These are phyloP conservation scores for Papilio polyxenes DNA, from an alignment of 1,140 invertebrate genomes.

Conservation along the genomic window DNA sequence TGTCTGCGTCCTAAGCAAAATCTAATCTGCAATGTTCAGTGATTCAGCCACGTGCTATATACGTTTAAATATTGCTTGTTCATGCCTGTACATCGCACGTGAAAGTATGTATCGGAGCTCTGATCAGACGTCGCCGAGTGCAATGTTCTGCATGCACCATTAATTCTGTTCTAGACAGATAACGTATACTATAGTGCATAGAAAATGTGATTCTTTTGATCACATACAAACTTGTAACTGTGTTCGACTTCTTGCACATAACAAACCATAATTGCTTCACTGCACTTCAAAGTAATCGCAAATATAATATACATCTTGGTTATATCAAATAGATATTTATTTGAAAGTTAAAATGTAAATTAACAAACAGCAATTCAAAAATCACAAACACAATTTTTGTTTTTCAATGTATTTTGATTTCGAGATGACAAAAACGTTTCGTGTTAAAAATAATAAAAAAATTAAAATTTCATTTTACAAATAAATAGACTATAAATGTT, in stretches of 20 bases:
- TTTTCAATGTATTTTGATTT: too few relatives aligned
- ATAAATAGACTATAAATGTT: too few relatives aligned
- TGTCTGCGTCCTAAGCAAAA: neutral
- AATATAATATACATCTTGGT: too few relatives aligned
- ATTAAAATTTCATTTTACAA: too few relatives aligned
- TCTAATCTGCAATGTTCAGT: neutral
- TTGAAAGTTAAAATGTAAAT: too few relatives aligned
- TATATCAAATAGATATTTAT: too few relatives aligned
- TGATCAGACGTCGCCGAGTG: slow-evolving; percentile 49
- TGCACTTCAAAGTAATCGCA: neutral
- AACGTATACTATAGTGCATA: slow-evolving; percentile 41
- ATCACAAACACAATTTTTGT: too few relatives aligned
- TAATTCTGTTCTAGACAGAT: slow-evolving; percentile 66
- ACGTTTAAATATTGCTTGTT: neutral
- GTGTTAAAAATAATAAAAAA: too few relatives aligned
- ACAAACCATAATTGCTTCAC: neutral
- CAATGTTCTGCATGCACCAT: slow-evolving; percentile 73
- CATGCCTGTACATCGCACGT: slow-evolving; percentile 37
- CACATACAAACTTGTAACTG: neutral
- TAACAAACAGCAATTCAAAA: too few relatives aligned
- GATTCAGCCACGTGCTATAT: slow-evolving; percentile 9
- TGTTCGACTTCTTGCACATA: neutral
- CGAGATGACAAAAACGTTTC: neutral
- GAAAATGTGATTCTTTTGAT: slow-evolving; percentile 28
- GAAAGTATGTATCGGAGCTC: slow-evolving; percentile 49